Evolutionary conservation across 2,113 vertebrate species (phyloP), one percentile per base, ranked within the genome.

Genomic region (Phrynosoma platyrhinos): DNA sequence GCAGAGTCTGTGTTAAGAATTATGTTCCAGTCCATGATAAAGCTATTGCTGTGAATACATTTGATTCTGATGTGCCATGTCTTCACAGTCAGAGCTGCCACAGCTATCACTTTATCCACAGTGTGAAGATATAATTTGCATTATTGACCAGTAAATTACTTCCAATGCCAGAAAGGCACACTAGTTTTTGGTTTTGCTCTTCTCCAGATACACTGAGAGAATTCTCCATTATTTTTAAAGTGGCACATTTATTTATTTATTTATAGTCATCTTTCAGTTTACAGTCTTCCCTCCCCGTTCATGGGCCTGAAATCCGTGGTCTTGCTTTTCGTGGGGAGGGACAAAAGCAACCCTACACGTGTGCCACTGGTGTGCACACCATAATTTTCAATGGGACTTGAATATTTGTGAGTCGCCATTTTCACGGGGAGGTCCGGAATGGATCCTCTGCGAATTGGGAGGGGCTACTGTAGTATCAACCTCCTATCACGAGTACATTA

Each of bases 241-340:
- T n/a, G n/a, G 58, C 79, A 82, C 10, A 64, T 77, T 85, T 85
- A 78, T 77, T 85, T 85, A 78, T n/a, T 23, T 9, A 47, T 20
- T 21, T 18, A 62, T 1, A 27, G 4, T 52, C 14, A 5, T 75
- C 64, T 55, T 79, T 79, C 47, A 79, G 55, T 58, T 58, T 58
- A 55, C 7, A 9, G 7, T 47, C 9, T 25, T 36, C 36, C 36
- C 36, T 36, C 36, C 36, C 36, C 36, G 36, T 36, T 36, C 36
- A 36, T 36, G 36, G 36, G 36, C 36, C 36, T 36, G 36, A 36
- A 1, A 2, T 36, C 36, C 36, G 36, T 36, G 36, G 36, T 36
- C 36, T 36, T 2, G 2, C 36, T 36, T 2, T 36, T 36, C 36
- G 36, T 36, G 36, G 36, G 36, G 36, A 36, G 36, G 36, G 36